Percentiles rank a stretch among this genome's conserved stretches.
Evolutionary conservation across 2,797 vertebrate genomes (phyloP).

Genomic region (Sebastes matsubarae): DNA sequence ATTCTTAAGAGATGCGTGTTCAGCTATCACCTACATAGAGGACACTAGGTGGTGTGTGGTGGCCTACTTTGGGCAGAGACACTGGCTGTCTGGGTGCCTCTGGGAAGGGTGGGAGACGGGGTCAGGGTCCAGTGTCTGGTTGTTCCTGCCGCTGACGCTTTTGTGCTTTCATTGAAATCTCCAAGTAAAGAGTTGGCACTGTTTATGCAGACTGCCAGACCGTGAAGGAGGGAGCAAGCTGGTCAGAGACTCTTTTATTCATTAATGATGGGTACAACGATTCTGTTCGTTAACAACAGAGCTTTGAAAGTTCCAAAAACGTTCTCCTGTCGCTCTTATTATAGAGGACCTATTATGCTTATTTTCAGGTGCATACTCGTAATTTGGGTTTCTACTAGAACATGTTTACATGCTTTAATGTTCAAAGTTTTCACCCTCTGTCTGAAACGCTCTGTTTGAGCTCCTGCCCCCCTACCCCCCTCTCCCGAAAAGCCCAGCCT

Average conservation of each 20-base stretch:
- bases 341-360: background rate
- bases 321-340: background rate
- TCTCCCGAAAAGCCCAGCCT: no score
- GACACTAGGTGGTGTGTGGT: slow-evolving; percentile 16
- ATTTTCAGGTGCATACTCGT: background rate
- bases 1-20: slow-evolving; percentile 6
- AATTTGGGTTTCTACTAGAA: background rate
- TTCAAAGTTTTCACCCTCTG: background rate
- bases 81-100: slow-evolving; percentile 18
- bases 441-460: no score
- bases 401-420: background rate
- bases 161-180: slow-evolving; percentile 54
- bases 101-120: slow-evolving; percentile 29
- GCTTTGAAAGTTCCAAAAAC: background rate
- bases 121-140: slow-evolving; percentile 51
- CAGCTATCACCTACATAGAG: background rate
- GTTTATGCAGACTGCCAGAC: slow-evolving; percentile 38
- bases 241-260: background rate
- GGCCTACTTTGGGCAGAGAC: slow-evolving; percentile 27
- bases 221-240: slow-evolving; percentile 28
- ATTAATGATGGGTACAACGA: slow-evolving; percentile 17
- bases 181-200: slow-evolving; percentile 21
- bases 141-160: slow-evolving; percentile 24
- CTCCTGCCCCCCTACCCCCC: accelerated
- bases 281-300: slow-evolving; percentile 10